Evolutionary conservation across 2,888 invertebrate genomes (phyloP), one percentile per base, ranked within the genome.

Genomic region (Drosophila pegasa): DNA sequence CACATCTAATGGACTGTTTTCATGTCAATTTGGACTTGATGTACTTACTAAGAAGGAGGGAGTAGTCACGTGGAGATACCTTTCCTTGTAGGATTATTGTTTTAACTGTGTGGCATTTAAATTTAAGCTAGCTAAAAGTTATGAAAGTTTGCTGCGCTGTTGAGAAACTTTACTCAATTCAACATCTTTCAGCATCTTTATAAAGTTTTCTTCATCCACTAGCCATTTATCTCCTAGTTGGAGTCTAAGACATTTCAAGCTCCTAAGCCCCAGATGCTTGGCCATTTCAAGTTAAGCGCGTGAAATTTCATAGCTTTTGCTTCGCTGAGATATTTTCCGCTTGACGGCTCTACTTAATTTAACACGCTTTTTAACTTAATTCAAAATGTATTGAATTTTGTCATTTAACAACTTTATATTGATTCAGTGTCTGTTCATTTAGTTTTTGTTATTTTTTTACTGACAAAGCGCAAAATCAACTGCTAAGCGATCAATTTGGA

Each of bases 211-310:
- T 20, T 47, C 12, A 50, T 9, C 22, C 3, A 37, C 25, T 40
- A 40, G 29, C 16, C 45, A 37, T 60, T 60, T 55, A 60, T 51
- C 22, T 40, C 40, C 12, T 12, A 16, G 22, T 10, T 16, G 16
- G 18, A 43, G n/a, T 54, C 27, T 7, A 16, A 9, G 33, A 16
- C 14, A 31, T 29, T 52, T 20, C 2, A 52, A 29, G 20, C 58
- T 56, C 33, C 38, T 63, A 8, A 60, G 38, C 33, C 54, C 29
- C 57, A 48, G 37, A 33, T 55, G 51, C 20, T 43, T 38, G 45
- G 47, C 67, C 60, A 58, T 63, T 60, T 29, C 63, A 72, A 67
- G 55, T 61, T 72, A 9, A 25, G 35, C 51, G 65, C 22, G 70
- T 58, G 57, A 55, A 68, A 71, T 59, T 61, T 70, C 56, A 47